Conservation (phyloP, 2,888 invertebrate species). For the Ochropleura leucogaster region DNA sequence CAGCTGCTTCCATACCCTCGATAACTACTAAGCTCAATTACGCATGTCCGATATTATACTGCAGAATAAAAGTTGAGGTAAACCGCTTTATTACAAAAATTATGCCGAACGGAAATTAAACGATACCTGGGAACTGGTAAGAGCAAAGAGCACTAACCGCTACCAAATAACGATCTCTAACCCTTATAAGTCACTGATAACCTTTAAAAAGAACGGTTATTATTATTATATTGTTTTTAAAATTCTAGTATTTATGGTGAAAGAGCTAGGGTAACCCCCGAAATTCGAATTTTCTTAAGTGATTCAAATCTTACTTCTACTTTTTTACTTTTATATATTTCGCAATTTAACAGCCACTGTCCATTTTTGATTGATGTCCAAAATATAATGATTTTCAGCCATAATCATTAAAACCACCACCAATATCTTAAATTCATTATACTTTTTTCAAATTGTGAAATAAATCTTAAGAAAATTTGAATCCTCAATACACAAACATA, state of each 20-base stretch:
- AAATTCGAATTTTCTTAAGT: too few species aligned
- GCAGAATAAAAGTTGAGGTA: slow-evolving; percentile 19
- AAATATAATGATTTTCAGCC: too few species aligned
- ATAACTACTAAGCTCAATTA: slow-evolving; percentile 34
- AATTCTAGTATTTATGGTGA: not conserved
- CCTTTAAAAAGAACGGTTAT: slow-evolving; percentile 34
- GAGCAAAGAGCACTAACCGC: slow-evolving; percentile 16
- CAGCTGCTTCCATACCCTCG: slow-evolving; percentile 24
- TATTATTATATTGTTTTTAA: slow-evolving; percentile 1
- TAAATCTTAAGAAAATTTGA: too few species aligned
- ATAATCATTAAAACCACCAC: too few species aligned
- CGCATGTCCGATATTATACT: not conserved
- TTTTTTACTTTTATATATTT: too few species aligned
- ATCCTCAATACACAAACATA: slow-evolving; percentile 4
- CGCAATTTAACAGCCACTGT: too few species aligned
- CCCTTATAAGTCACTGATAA: slow-evolving; percentile 28
- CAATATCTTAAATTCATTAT: too few species aligned
- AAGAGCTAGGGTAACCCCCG: too few species aligned
- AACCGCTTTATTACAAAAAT: slow-evolving; percentile 12
- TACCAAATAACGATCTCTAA: slow-evolving; percentile 42
- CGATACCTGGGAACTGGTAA: slow-evolving; percentile 21
- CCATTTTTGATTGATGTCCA: too few species aligned
- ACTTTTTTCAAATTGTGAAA: too few species aligned
- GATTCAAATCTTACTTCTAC: too few species aligned
- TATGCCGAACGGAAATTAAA: slow-evolving; percentile 26